phyloP scores from a whole-genome alignment of 2,888 invertebrate species.

The Cataglyphis altisquamis region DNA sequence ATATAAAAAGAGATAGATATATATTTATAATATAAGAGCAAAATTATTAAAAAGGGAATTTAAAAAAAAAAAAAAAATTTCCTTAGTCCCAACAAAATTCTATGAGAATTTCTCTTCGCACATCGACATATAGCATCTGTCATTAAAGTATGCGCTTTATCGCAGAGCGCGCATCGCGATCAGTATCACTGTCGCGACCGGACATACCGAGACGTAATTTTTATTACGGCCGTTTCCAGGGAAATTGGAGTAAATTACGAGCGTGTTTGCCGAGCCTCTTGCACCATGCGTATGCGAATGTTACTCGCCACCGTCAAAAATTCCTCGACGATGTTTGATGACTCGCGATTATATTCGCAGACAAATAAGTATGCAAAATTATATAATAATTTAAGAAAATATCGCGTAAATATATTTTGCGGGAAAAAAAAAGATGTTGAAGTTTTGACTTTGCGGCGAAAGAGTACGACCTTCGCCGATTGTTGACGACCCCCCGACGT shows the following conservation, averaged over 20 bases:
- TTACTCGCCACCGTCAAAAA: conserved; percentile 19
- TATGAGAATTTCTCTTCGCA: neutral
- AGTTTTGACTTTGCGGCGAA: neutral
- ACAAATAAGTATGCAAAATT: neutral
- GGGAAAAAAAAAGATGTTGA: neutral
- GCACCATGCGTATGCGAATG: neutral
- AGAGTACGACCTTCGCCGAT: neutral
- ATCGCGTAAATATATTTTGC: neutral
- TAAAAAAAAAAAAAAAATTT: no score
- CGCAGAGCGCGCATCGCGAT: conserved; percentile 51
- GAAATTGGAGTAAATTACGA: conserved; percentile 73
- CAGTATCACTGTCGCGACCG: conserved; percentile 63
- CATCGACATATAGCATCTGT: neutral
- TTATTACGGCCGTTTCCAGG: conserved; percentile 65
- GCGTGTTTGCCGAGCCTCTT: conserved; percentile 55
- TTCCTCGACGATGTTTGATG: conserved; percentile 15
- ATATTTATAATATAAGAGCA: no score
- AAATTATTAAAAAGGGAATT: no score
- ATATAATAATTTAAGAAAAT: neutral
- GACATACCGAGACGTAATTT: conserved; percentile 71
- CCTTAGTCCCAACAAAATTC: no score
- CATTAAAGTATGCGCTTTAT: conserved; percentile 19
- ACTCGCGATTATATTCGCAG: conserved; percentile 6
- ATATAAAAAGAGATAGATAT: no score
- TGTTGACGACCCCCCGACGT: neutral